Evolutionary conservation across 2,113 vertebrate species (phyloP).

Genomic region (Brachirus orientalis): DNA sequence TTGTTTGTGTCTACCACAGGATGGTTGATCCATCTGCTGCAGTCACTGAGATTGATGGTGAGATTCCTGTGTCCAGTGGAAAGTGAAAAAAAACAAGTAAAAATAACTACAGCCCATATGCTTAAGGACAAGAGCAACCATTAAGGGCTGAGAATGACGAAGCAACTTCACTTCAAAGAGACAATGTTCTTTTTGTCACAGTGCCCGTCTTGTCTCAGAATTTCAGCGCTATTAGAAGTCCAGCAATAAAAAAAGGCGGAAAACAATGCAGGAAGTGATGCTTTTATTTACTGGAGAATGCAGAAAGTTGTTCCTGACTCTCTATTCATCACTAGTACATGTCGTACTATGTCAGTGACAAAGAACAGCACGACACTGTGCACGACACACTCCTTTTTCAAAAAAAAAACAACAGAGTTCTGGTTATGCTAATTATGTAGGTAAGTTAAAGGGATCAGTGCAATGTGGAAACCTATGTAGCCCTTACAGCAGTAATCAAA

Average conservation of each 20-base stretch:
- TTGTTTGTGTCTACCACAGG: slow-evolving; percentile 35
- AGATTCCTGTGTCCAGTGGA: slow-evolving; percentile 44
- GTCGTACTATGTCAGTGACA: too few relatives aligned
- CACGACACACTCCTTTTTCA: not conserved
- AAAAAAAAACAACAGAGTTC: slow-evolving; percentile 21
- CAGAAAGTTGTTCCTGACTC: too few relatives aligned
- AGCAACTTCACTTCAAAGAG: slow-evolving; percentile 53
- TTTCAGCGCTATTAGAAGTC: slow-evolving; percentile 34
- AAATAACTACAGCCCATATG: slow-evolving; percentile 38
- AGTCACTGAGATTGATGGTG: slow-evolving; percentile 41
- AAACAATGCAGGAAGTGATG: too few relatives aligned
- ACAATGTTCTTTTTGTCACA: slow-evolving; percentile 46
- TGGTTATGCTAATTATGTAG: slow-evolving; percentile 52
- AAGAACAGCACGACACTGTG: slow-evolving; percentile 47
- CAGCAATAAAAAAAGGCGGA: slow-evolving; percentile 50
- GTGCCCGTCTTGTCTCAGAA: slow-evolving; percentile 23
- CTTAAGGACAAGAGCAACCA: slow-evolving; percentile 53
- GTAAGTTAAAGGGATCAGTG: slow-evolving; percentile 54
- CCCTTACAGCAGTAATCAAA: slow-evolving; percentile 37
- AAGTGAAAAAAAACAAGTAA: slow-evolving; percentile 47
- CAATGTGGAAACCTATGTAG: slow-evolving; percentile 51
- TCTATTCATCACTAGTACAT: too few relatives aligned
- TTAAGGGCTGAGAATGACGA: slow-evolving; percentile 42
- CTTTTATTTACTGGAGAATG: too few relatives aligned
- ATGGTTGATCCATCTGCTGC: slow-evolving; percentile 60